Evolutionary conservation across 2,797 vertebrate genomes (phyloP), one percentile per base, ranked within the genome.

Genomic region (Spinus olivaceus): DNA sequence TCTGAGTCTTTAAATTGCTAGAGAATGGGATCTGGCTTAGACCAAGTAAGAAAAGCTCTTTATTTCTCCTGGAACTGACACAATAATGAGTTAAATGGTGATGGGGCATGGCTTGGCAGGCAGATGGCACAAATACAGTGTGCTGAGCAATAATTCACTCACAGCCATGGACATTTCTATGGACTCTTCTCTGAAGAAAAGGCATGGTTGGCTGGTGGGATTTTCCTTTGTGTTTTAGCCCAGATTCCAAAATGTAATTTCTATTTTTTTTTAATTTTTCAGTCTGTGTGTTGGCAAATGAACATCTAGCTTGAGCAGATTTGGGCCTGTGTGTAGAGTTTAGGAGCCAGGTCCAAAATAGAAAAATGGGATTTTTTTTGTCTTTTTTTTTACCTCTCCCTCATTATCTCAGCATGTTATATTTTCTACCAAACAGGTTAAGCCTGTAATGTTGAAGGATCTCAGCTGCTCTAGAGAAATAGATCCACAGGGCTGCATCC

Each of bases 41-140:
- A 35, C 14, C 6, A 28, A 23, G 33, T 50, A 71, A 78, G 89
- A 82, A 94, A 88, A 18, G 3, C 47, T 88, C 61, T 78, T 79
- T 67, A 59, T 86, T 84, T 95, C 51, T 89, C 25, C 37, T 88
- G 85, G 81, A 81, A 76, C 76, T 86, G 81, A 74, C 72, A 80
- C 82, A 93, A n/a, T 54, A 32, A 87, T 64, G 83, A 95, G 81
- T 84, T 92, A 95, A 93, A 94, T 67, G 73, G 79, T 92, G 83
- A 49, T 64, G 76, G 54, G 42, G 61, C 85, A 56, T 80, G 67
- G 53, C 77, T 96, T 94, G 86, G 88, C 93, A 94, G 93, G 70
- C 83, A 90, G 84, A 72, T 84, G 90, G 66, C 81, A 81, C 61
- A 72, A 74, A 72, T 86, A 69, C 5, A 83, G 41, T 39, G 6